Conservation (phyloP, 2,797 vertebrate genomes). For the Bovichtus variegatus region DNA sequence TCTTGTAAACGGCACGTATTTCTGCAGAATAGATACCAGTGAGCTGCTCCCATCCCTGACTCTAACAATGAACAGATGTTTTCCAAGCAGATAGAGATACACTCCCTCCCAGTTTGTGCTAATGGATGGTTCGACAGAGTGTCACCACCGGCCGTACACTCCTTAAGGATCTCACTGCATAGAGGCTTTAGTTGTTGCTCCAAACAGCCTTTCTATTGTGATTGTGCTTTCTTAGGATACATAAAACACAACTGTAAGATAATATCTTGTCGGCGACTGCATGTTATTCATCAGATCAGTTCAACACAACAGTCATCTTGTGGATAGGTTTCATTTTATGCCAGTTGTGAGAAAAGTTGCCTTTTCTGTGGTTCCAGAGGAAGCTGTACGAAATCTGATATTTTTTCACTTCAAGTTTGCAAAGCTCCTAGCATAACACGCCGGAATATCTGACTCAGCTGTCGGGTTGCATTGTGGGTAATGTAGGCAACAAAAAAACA, state of each 20-base stretch:
- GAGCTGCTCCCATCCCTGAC: slow-evolving; percentile 60
- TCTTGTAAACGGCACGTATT: slow-evolving; percentile 69
- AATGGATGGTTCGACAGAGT: slow-evolving; percentile 31
- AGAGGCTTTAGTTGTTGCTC: slow-evolving; percentile 1
- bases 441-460: not conserved
- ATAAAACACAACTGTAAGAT: not conserved
- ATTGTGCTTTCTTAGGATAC: not conserved
- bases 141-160: slow-evolving; percentile 16
- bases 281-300: not conserved
- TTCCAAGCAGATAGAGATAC: slow-evolving; percentile 53
- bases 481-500: not conserved
- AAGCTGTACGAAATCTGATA: not conserved
- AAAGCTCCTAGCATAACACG: not conserved
- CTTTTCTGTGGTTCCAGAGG: not conserved
- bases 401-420: not conserved
- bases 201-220: slow-evolving; percentile 12
- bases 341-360: not conserved
- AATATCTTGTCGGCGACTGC: not conserved
- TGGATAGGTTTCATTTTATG: slow-evolving; percentile 11
- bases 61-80: slow-evolving; percentile 83
- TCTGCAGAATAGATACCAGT: slow-evolving; percentile 65
- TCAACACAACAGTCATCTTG: not conserved
- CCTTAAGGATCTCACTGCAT: not conserved
- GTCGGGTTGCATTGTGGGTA: not conserved
- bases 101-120: slow-evolving; percentile 49